Evolutionary conservation across 1,140 invertebrate genomes (phyloP).

Genomic region (Eueides isabella): DNA sequence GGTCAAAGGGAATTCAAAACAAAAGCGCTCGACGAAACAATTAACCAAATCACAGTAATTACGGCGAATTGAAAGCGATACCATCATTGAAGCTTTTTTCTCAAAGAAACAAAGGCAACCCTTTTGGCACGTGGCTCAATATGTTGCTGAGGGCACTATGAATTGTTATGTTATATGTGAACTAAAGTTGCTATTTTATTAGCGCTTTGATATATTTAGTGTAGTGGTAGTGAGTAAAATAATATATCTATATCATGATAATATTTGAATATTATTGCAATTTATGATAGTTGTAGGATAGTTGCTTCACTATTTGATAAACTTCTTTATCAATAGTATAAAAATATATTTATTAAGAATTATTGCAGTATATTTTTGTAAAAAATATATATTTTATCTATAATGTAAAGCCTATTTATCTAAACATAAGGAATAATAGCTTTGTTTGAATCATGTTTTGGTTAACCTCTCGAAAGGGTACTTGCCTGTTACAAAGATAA

Average conservation of each 20-base stretch:
- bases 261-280: neutral
- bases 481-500: no score
- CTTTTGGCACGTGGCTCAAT: constrained; percentile 67
- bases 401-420: no score
- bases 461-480: no score
- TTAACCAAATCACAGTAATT: constrained; percentile 76
- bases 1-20: constrained; percentile 74
- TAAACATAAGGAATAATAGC: no score
- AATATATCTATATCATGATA: neutral
- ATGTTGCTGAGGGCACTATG: constrained; percentile 43
- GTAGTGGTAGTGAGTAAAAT: neutral
- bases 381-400: no score
- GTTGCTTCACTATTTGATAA: no score
- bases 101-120: constrained; percentile 63
- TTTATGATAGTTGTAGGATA: no score
- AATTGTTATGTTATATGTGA: constrained; percentile 16
- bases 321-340: no score
- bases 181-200: constrained; percentile 9
- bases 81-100: constrained; percentile 63
- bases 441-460: no score
- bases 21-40: constrained; percentile 68
- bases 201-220: neutral
- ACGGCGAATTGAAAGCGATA: constrained; percentile 72
- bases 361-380: no score
- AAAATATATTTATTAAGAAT: no score